A percentile compares a stretch with the other conserved stretches of the same genome.
phyloP scores from a whole-genome alignment of 2,888 invertebrate genomes.

The Epinotia brunnichana region DNA sequence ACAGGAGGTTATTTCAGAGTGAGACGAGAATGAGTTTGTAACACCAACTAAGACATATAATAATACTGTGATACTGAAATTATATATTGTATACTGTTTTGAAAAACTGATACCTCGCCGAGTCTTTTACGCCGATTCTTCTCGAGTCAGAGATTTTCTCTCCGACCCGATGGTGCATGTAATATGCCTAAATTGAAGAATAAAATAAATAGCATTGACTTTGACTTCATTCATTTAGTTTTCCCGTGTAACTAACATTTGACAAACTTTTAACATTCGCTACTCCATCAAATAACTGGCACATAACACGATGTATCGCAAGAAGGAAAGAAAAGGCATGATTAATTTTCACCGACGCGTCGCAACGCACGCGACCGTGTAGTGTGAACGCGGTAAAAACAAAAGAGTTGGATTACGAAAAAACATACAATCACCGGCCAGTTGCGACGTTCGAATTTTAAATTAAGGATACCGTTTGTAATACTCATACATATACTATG shows the following conservation, averaged over 20 bases:
- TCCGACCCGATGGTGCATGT: too few relatives aligned
- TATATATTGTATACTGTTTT: too few relatives aligned
- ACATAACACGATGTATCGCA: constrained; percentile 43
- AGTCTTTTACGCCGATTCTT: too few relatives aligned
- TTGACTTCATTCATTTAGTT: not conserved
- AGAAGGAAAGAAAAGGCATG: constrained; percentile 63
- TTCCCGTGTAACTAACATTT: not conserved
- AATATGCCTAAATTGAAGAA: too few relatives aligned
- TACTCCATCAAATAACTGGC: constrained; percentile 27
- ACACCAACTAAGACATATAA: too few relatives aligned
- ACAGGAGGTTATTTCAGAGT: too few relatives aligned
- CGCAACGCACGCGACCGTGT: constrained; percentile 56
- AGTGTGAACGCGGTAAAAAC: constrained; percentile 55
- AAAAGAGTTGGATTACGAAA: constrained; percentile 60
- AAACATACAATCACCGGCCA: constrained; percentile 54
- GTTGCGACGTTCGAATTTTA: constrained; percentile 53
- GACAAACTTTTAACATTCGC: constrained; percentile 4
- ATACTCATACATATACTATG: not conserved
- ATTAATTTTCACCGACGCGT: constrained; percentile 61
- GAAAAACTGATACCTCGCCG: too few relatives aligned
- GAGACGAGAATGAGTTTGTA: too few relatives aligned
- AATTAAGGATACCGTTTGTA: constrained; percentile 40
- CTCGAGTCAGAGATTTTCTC: too few relatives aligned
- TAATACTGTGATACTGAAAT: too few relatives aligned
- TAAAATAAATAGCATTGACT: too few relatives aligned